Base-by-base conservation (phyloP, 2,888 invertebrate genomes). In the Caradrina clavipalpis region DNA sequence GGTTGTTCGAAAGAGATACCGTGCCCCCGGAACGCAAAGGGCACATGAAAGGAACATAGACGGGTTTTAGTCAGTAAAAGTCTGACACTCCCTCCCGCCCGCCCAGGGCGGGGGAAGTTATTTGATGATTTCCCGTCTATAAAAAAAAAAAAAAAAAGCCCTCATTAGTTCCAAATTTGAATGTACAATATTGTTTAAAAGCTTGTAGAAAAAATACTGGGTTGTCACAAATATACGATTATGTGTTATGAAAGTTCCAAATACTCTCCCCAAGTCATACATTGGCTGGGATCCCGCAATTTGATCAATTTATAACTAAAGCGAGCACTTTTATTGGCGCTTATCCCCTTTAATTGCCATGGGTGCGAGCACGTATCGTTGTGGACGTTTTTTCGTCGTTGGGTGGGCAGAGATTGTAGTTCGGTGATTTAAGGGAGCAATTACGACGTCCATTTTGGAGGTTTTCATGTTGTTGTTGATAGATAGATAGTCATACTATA, bases 231-330 rank as follows among this genome's bases (percentile, higher is more conserved):
- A 39, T 47, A 21, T 54, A 49, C 17, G 1, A n/a, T 70, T 53
- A 67, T 54, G 50, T 77, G 77, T 77, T 70, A 73, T 69, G 78
- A 73, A 54, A 39, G 13, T n/a, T 26, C 51, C 39, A 49, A 68
- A 75, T 59, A 51, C 55, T 57, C 66, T 51, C n/a, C 22, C 54
- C 17, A 59, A 70, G 69, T 82, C 79, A 78, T 86, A 86, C 86
- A 88, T 88, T 88, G 89, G 88, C 80, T 71, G 68, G 82, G 26
- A 77, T 86, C 83, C 87, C 88, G 78, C 90, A 91, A 92, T 93
- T 92, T 93, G 92, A 92, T 93, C 92, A 92, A 94, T 93, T 92
- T 93, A 92, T 92, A 92, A 91, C 93, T 87, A 88, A 80, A 86
- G 81, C 87, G 83, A 83, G 80, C 91, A 93, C 91, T 92, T 94